These are phyloP conservation scores for Drosophila macrospina DNA, from an alignment of 2,888 invertebrate species.

Conservation along the genomic window DNA sequence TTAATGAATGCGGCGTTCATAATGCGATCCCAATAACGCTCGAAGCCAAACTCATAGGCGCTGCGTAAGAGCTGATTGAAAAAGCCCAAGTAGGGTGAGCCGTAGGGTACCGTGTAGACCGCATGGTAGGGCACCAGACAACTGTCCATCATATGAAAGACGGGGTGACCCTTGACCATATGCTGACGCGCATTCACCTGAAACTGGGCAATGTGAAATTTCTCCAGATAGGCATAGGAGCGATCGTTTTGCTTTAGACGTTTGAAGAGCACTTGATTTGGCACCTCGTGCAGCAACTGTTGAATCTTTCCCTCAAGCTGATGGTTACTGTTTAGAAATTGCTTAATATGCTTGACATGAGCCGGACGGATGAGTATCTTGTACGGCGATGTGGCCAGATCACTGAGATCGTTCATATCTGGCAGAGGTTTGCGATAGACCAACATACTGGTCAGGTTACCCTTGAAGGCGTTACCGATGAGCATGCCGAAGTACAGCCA, in stretches of 20 bases:
- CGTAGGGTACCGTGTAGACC: constrained; percentile 87
- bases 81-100: constrained; percentile 87
- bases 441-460: constrained; percentile 83
- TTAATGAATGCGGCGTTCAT: constrained; percentile 76
- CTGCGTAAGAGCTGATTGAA: constrained; percentile 86
- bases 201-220: constrained; percentile 85
- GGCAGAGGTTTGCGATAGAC: constrained; percentile 79
- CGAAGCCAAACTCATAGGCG: constrained; percentile 86
- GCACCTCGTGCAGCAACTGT: constrained; percentile 84
- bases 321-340: constrained; percentile 84
- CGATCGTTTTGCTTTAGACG: constrained; percentile 85
- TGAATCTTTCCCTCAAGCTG: constrained; percentile 72
- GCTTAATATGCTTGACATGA: constrained; percentile 84
- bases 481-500: constrained; percentile 84
- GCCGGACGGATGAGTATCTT: constrained; percentile 84
- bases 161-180: constrained; percentile 84
- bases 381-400: constrained; percentile 77
- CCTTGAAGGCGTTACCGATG: constrained; percentile 82
- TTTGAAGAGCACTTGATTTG: constrained; percentile 84
- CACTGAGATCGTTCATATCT: constrained; percentile 79
- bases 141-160: constrained; percentile 86
- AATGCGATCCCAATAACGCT: constrained; percentile 84
- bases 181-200: constrained; percentile 74
- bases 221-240: constrained; percentile 86
- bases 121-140: constrained; percentile 87